Conservation (phyloP, 2,797 vertebrate genomes). For the Sebastes matsubarae region DNA sequence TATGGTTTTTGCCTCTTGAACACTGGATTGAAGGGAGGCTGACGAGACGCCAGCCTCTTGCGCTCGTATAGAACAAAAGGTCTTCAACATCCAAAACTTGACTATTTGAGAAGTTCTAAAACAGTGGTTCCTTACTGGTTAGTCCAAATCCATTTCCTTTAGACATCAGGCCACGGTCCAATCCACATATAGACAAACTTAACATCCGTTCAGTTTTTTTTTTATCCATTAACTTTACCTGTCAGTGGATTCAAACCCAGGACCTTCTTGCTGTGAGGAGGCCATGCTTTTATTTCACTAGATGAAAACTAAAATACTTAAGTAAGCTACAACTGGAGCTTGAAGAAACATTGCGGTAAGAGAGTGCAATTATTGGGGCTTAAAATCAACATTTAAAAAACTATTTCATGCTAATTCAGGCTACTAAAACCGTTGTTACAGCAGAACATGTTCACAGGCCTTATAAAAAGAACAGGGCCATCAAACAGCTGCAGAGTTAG, state of each 20-base stretch:
- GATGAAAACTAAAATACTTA: background rate
- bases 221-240: background rate
- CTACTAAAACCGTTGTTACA: background rate
- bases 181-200: background rate
- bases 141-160: background rate
- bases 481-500: background rate
- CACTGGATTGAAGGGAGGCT: conserved; percentile 23
- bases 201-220: background rate
- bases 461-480: background rate
- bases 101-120: background rate
- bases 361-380: background rate
- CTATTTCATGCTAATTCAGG: background rate
- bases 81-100: background rate
- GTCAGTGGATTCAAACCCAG: background rate
- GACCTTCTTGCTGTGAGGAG: too few species aligned
- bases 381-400: background rate
- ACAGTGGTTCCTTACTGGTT: background rate
- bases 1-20: conserved; percentile 31
- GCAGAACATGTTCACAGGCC: background rate
- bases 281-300: background rate
- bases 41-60: conserved; percentile 17
- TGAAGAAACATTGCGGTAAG: background rate
- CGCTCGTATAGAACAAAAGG: background rate
- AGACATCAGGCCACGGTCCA: background rate
- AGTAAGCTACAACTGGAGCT: background rate